phyloP scores from a whole-genome alignment of 2,113 vertebrate genomes.

The Glaucidium brasilianum region DNA sequence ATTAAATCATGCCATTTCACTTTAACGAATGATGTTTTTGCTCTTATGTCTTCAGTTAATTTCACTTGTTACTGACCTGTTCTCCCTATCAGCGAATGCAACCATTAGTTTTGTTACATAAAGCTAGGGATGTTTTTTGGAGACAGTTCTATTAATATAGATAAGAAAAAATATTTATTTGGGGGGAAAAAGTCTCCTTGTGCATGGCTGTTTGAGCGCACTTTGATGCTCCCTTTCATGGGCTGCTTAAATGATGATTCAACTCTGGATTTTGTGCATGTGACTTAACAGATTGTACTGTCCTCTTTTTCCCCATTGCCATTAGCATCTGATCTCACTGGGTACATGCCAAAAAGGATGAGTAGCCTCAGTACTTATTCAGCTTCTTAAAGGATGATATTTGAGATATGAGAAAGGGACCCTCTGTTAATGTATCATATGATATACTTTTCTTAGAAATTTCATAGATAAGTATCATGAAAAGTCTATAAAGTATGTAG shows the following conservation, averaged over 20 bases:
- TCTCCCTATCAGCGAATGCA: neutral
- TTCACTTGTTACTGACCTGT: neutral
- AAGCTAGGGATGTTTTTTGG: neutral
- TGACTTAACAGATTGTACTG: conserved; percentile 8
- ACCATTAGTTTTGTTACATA: neutral
- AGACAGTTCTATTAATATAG: neutral
- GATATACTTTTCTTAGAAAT: neutral
- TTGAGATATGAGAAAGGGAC: neutral
- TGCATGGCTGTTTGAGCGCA: neutral
- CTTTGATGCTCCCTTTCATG: conserved; percentile 32
- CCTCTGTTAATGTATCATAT: neutral
- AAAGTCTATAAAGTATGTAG: neutral
- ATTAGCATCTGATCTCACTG: neutral
- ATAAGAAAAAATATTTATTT: conserved; percentile 4
- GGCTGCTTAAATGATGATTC: conserved; percentile 8
- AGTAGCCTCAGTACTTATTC: neutral
- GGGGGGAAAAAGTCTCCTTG: neutral
- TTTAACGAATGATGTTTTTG: neutral
- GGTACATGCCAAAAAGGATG: neutral
- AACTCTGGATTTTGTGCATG: neutral
- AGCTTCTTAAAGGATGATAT: neutral
- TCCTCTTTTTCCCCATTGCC: neutral
- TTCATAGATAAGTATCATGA: neutral
- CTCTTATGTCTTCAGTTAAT: neutral
- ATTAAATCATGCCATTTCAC: neutral